phyloP scores from a whole-genome alignment of 2,888 invertebrate genomes.

The Lasiommata megera region DNA sequence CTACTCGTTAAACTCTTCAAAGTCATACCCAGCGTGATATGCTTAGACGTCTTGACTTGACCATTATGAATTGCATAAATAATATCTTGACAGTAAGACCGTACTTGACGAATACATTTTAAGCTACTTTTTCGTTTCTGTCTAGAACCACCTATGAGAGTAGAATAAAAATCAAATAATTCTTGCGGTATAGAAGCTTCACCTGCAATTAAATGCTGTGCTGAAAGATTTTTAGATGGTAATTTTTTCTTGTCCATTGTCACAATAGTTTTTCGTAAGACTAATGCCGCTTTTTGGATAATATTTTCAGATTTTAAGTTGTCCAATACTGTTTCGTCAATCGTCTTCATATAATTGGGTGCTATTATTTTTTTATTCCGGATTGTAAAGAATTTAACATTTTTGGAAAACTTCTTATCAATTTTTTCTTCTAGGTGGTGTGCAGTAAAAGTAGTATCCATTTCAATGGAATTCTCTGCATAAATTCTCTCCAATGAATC shows the following conservation, averaged over 20 bases:
- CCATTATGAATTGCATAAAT: slow-evolving; percentile 14
- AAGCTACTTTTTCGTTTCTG: neutral
- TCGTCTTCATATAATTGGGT: too few relatives aligned
- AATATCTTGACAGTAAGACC: slow-evolving; percentile 2
- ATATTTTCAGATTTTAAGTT: too few relatives aligned
- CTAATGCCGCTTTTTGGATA: neutral
- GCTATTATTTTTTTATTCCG: too few relatives aligned
- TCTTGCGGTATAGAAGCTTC: neutral
- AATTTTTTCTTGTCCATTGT: neutral
- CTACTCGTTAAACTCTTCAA: slow-evolving; percentile 41
- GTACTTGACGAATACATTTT: neutral
- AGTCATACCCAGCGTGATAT: slow-evolving; percentile 40
- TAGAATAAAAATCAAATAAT: neutral
- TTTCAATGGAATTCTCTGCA: too few relatives aligned
- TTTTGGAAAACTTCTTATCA: too few relatives aligned
- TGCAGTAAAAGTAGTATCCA: too few relatives aligned
- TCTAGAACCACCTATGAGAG: neutral
- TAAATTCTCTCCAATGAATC: too few relatives aligned
- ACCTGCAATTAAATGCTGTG: neutral
- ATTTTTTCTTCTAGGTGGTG: too few relatives aligned
- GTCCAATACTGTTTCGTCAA: too few relatives aligned
- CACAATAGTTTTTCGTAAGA: neutral
- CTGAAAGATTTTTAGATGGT: neutral
- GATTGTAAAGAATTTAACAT: too few relatives aligned
- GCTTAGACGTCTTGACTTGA: slow-evolving; percentile 26